Base-by-base conservation (phyloP, 2,888 invertebrate genomes). In the Lypha dubia region DNA sequence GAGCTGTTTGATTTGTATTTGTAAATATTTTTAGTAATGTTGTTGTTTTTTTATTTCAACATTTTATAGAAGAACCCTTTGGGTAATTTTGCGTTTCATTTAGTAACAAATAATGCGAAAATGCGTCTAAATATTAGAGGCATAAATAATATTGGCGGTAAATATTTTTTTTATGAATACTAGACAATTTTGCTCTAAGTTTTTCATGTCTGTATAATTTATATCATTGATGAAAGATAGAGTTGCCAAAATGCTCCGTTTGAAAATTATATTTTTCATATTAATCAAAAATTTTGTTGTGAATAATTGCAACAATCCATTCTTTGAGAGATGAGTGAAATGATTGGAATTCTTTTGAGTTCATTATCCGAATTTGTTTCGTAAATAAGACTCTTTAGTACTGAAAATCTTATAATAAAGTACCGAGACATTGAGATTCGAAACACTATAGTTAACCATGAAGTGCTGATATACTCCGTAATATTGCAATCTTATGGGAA, bases 81-180 rank as follows among this genome's bases (percentile, higher is more conserved):
- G 63, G 63, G 49, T 71, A 71, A 82, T 76, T 82, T 82, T 76
- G 70, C 75, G 75, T 82, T 81, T 70, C 81, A 81, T 81, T 81
- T 63, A 49, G 63, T 70, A 81, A 49, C 70, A 56, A 81, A 63
- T 63, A 63, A 75, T 44, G 68, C 68, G 80, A 68, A 81, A 70
- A 81, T 75, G 70, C 58, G 62, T 81, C 71, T 41, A 46, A 56
- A 63, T 75, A 70, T 79, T 68, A 56, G 32, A 75, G 51, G 70
- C 62, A 75, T 70, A 81, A 75, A 70, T 56, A 63, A 76, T 68
- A 75, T 75, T 75, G 74, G 62, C 62, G 62, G 60, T 70, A 53
- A 62, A 24, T 1, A 44, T 60, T 67, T 67, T 58, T 70, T 63
- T 46, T 56, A 49, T 28, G 35, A 68, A 53, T 74, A 68, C n/a